phyloP scores from a whole-genome alignment of 2,797 vertebrate species.

The Arctocebus calabarensis region DNA sequence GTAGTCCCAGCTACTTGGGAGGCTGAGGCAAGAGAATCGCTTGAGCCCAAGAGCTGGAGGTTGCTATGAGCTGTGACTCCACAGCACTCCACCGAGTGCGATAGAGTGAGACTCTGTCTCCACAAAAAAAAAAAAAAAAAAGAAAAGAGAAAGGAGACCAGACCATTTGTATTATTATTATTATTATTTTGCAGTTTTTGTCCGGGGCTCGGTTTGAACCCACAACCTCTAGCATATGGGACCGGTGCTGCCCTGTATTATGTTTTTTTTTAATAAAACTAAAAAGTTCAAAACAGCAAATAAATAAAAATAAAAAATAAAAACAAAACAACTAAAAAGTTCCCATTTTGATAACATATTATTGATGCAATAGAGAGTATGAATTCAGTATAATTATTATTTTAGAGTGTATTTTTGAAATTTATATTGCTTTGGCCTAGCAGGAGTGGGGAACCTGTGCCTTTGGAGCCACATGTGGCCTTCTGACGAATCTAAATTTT shows the following conservation, averaged over 20 bases:
- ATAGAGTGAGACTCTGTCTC: too few relatives aligned
- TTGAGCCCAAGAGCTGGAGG: too few relatives aligned
- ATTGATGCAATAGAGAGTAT: background rate
- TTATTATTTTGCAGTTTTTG: too few relatives aligned
- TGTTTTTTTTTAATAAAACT: background rate
- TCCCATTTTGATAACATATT: background rate
- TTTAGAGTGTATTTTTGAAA: background rate
- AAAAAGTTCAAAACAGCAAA: background rate
- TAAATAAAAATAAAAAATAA: too few relatives aligned
- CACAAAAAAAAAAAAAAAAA: too few relatives aligned
- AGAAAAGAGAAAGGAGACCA: background rate
- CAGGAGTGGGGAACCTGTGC: background rate
- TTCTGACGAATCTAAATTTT: background rate
- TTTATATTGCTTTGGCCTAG: background rate
- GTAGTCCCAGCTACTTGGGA: too few relatives aligned
- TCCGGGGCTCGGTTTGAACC: too few relatives aligned
- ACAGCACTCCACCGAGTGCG: too few relatives aligned
- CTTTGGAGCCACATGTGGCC: background rate
- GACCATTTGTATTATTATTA: background rate
- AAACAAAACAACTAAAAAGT: background rate
- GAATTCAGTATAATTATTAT: background rate
- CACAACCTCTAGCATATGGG: too few relatives aligned
- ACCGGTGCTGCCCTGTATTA: too few relatives aligned
- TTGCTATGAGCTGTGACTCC: too few relatives aligned
- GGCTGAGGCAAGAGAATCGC: too few relatives aligned